Evolutionary conservation across 2,888 invertebrate genomes (phyloP).

Genomic region (Cosmorhoe ocellata): DNA sequence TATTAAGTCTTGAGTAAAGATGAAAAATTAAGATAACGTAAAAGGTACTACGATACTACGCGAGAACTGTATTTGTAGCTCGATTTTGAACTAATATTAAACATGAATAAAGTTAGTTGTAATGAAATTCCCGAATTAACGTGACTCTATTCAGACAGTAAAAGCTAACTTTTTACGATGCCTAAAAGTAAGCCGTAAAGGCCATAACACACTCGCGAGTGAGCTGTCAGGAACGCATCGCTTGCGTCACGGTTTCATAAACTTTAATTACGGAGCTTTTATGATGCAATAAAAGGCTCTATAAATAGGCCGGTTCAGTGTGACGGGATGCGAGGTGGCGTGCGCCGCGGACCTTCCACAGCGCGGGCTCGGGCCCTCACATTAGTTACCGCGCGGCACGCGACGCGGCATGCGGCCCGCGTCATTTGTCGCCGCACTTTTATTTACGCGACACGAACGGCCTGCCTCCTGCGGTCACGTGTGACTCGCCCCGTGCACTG

Average conservation of each 20-base stretch:
- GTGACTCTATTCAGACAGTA: conserved; percentile 6
- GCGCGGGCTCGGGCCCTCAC: conserved; percentile 51
- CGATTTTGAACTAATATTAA: conserved; percentile 4
- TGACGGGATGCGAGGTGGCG: conserved; percentile 43
- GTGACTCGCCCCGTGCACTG: conserved; percentile 22
- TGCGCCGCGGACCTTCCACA: conserved; percentile 46
- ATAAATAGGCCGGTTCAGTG: conserved; percentile 40
- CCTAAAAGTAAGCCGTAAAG: conserved; percentile 12
- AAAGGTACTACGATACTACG: too few relatives aligned
- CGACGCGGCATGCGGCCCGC: conserved; percentile 40
- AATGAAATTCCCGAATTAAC: conserved; percentile 11
- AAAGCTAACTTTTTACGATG: conserved; percentile 11
- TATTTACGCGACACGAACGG: conserved; percentile 30
- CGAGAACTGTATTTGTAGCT: not conserved
- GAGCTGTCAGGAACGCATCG: conserved; percentile 27
- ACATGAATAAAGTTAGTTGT: conserved; percentile 5
- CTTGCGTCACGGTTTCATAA: conserved; percentile 46
- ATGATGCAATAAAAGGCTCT: conserved; percentile 49
- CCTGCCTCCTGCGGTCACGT: conserved; percentile 27
- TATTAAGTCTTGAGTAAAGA: too few relatives aligned
- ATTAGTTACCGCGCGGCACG: conserved; percentile 57
- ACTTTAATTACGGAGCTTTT: conserved; percentile 50
- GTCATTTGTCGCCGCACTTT: conserved; percentile 41
- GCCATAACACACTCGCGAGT: conserved; percentile 17
- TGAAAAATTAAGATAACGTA: too few relatives aligned